Evolutionary conservation across 2,113 vertebrate species (phyloP).

Genomic region (Alosa alosa): DNA sequence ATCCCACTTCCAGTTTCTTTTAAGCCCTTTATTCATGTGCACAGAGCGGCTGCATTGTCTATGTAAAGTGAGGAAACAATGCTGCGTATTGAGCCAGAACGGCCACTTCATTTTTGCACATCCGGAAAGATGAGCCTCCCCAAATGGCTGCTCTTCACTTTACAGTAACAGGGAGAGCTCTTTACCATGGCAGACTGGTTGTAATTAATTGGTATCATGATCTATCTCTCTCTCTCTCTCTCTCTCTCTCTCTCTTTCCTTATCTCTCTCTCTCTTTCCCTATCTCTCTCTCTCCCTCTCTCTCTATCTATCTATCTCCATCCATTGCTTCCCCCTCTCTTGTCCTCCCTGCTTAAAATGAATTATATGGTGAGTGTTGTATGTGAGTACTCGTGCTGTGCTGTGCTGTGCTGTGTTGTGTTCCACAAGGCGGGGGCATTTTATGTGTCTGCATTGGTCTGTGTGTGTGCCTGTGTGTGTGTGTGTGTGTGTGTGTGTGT

Average conservation of each 20-base stretch:
- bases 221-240: background rate
- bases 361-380: background rate
- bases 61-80: background rate
- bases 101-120: background rate
- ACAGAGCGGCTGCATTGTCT: background rate
- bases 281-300: background rate
- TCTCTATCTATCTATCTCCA: background rate
- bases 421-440: background rate
- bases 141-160: background rate
- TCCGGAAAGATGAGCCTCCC: background rate
- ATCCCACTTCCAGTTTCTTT: background rate
- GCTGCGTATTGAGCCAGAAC: background rate
- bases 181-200: background rate
- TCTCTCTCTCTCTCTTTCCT: no score
- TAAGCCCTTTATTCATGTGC: background rate
- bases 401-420: background rate
- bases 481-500: background rate
- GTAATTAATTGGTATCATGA: conserved; percentile 1
- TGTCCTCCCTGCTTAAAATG: background rate
- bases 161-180: background rate
- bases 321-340: background rate
- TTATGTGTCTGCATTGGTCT: background rate
- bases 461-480: background rate
- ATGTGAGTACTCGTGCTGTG: background rate
- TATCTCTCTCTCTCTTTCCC: no score